Evolutionary conservation across 2,113 vertebrate species (phyloP), one percentile per base, ranked within the genome.

Genomic region (Cryptomyrus ogoouensis): DNA sequence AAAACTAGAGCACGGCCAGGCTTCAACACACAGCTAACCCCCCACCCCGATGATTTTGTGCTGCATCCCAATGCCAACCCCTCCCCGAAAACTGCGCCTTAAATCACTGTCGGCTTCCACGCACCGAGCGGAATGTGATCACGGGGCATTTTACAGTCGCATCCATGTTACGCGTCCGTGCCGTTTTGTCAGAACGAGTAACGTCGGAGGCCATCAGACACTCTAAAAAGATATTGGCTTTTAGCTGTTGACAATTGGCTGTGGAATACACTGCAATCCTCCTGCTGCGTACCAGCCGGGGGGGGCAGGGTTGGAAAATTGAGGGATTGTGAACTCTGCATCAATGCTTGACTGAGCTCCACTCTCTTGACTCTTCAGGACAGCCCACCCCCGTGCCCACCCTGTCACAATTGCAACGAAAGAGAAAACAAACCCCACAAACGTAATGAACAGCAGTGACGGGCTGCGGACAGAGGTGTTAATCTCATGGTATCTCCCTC

Each of bases 401-500:
- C 49, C 46, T 31, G 27, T 31, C 44, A 77, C 62, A 52, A n/a
- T n/a, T 42, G 21, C 39, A 12, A 19, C 58, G 21, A 39, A 80
- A 31, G 74, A 83, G 52, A 56, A 83, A 19, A 13, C n/a, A 31
- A 66, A 83, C 31, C 24, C 70, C 13, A 39, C 58, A 62, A 89
- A 83, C 52, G 47, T 83, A 91, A 90, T 74, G 88, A 88, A 88
- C 56, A 62, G 70, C 85, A 91, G 89, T 77, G 77, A 89, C 9
- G 91, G 52, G 77, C 21, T 46, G 39, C 50, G 87, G 50, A 53
- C 35, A n/a, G 87, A 87, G 91, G 90, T 91, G 91, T 93, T 89
- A 91, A 87, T 50, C 89, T 58, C 56, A 15, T 42, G 46, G 39
- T 89, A 35, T 90, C 70, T 10, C 46, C 21, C 90, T 86, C 66